Base-by-base conservation (phyloP, 2,888 invertebrate species). In the Euspilapteryx auroguttella region DNA sequence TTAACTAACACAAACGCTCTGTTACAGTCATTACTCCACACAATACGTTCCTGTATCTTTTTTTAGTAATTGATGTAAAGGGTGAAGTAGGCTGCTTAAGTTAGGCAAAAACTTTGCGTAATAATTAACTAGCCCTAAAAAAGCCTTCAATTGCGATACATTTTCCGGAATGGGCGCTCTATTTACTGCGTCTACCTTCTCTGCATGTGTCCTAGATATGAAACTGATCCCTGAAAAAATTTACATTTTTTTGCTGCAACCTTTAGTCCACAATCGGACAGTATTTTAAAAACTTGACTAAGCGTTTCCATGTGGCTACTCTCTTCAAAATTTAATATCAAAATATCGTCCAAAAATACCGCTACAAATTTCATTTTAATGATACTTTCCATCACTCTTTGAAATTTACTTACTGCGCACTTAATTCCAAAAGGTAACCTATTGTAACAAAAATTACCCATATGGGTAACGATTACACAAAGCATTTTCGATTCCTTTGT, bases 111-210 rank as follows among this genome's bases (percentile, higher is more conserved):
- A 41, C 29, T 40, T 40, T 0, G 28, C 25, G 15, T 42, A 45
- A 24, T 34, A 44, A 23, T 39, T 44, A 4, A 40, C 25, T 11
- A 39, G 10, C 1, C 44, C 42, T 6, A 44, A 13, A 28, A 35
- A 41, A 8, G 34, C 31, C 14, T 32, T 33, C n/a, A 40, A 21
- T 15, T 40, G 33, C 3, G 32, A 31, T 1, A 38, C 32, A 24
- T 37, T 30, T 3, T 24, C 12, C 7, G 37, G 39, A 3, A 3
- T 13, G 1, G 38, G 37, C 8, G 34, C 26, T 10, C 21, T 32
- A 4, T 25, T 9, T 12, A 39, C 33, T 1, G 37, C 37, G 11
- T 35, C 31, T 2, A 37, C 9, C 24, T 33, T 38, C 4, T 2
- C 28, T 2, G 24, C 5, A 33, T 28, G 27, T 34, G 37, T 1